Conservation (phyloP, 2,888 invertebrate genomes). For the Osedax fenrisi region DNA sequence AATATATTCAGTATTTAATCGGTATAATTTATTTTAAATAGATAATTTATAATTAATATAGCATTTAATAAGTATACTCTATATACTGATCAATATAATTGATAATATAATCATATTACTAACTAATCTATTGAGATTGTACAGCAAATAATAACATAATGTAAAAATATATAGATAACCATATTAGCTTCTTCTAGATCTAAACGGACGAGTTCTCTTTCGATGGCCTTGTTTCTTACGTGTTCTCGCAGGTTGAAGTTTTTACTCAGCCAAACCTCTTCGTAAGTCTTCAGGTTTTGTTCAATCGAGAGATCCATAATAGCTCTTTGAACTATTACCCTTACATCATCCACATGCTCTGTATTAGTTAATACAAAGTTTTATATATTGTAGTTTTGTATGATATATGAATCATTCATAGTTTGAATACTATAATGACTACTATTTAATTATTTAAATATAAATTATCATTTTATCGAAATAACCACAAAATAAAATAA, state of each 20-base stretch:
- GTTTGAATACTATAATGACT: neutral
- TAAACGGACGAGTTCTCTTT: neutral
- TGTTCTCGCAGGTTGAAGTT: slow-evolving; percentile 45
- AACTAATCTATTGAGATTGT: too few relatives aligned
- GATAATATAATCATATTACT: too few relatives aligned
- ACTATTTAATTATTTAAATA: neutral
- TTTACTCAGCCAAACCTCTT: slow-evolving; percentile 51
- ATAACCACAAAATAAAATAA: too few relatives aligned
- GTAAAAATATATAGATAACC: too few relatives aligned
- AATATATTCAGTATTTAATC: too few relatives aligned
- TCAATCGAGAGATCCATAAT: slow-evolving; percentile 50
- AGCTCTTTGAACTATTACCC: slow-evolving; percentile 49
- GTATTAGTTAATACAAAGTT: slow-evolving; percentile 23
- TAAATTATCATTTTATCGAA: neutral
- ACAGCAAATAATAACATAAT: too few relatives aligned
- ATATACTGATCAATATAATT: too few relatives aligned
- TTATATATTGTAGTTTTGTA: neutral
- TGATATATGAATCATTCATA: neutral
- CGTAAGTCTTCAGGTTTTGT: slow-evolving; percentile 49
- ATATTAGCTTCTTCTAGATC: slow-evolving; percentile 13
- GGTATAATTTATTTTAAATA: too few relatives aligned
- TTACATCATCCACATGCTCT: slow-evolving; percentile 50
- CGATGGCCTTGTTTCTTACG: slow-evolving; percentile 28
- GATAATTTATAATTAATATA: too few relatives aligned
- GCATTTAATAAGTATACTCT: too few relatives aligned